phyloP scores from a whole-genome alignment of 1,140 invertebrate genomes.

The Mizuhopecten yessoensis region DNA sequence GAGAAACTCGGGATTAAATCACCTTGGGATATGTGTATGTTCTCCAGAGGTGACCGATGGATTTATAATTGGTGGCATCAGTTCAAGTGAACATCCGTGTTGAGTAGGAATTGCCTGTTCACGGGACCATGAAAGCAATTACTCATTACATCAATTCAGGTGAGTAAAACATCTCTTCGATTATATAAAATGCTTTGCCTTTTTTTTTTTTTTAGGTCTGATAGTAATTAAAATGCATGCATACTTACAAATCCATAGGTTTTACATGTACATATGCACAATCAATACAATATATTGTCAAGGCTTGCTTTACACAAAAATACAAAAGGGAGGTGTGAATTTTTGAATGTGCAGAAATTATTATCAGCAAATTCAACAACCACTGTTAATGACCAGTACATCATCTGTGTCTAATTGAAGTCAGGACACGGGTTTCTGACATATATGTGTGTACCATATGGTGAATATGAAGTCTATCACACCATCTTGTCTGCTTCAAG shows the following conservation, averaged over 20 bases:
- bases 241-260: neutral
- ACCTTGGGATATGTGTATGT: neutral
- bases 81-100: neutral
- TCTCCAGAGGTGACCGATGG: neutral
- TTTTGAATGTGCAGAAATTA: too few species aligned
- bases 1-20: neutral
- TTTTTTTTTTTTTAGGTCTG: neutral
- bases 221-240: too few species aligned
- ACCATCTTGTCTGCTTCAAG: too few species aligned
- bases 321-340: too few species aligned
- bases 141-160: slow-evolving; percentile 26
- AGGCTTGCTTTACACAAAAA: neutral
- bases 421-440: too few species aligned
- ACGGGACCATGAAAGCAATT: neutral
- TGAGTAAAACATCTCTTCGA: neutral
- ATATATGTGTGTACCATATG: too few species aligned
- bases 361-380: too few species aligned
- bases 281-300: neutral
- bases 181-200: neutral
- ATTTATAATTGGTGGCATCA: neutral
- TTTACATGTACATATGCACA: neutral
- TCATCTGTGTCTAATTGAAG: too few species aligned
- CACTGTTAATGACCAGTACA: too few species aligned
- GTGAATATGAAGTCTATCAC: too few species aligned
- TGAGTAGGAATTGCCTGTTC: neutral